Base-by-base conservation (phyloP, 2,888 invertebrate species). In the Papilio demoleus region DNA sequence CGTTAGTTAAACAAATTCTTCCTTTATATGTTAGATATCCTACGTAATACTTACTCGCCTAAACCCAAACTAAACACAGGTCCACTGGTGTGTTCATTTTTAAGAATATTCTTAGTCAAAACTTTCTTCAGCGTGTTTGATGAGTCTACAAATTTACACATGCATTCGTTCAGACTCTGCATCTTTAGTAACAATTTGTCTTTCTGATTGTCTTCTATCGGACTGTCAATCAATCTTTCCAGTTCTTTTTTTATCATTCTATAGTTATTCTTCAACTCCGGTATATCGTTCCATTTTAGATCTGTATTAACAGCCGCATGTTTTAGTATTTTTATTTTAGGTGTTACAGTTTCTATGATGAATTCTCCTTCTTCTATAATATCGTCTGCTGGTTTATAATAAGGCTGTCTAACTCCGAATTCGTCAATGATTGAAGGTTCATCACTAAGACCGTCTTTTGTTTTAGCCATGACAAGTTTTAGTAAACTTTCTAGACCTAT, bases 101-200 rank as follows among this genome's bases (percentile, higher is more conserved):
- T 79, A 4, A 76, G 75, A 9, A 73, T 79, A 12, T 72, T 72
- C 59, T 86, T 88, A 0, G 80, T 82, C 69, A 91, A 47, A 4
- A 85, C 88, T 70, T 83, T 87, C 72, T 89, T 92, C 67, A 92
- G 67, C 0, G 84, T 82, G 53, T 90, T 90, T 0, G 91, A 87
- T 0, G 92, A 90, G 56, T 88, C 84, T 0, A 86, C 87, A 67
- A 90, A 90, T 72, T 87, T 88, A 71, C 87, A 87, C 92, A 92
- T 92, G 17, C 81, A 90, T 8, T 90, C 86, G 27, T 87, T 89
- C 1, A 92, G 42, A 0, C 81, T 83, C 68, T 88, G 82, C 88
- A 92, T 90, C 72, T 91, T 92, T 0, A 71, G 68, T 53, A 89
- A 34, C 17, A 91, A 74, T 1, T 83, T 81, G 14, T 83, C 78